phyloP scores from a whole-genome alignment of 2,113 vertebrate species.

The Equus przewalskii region DNA sequence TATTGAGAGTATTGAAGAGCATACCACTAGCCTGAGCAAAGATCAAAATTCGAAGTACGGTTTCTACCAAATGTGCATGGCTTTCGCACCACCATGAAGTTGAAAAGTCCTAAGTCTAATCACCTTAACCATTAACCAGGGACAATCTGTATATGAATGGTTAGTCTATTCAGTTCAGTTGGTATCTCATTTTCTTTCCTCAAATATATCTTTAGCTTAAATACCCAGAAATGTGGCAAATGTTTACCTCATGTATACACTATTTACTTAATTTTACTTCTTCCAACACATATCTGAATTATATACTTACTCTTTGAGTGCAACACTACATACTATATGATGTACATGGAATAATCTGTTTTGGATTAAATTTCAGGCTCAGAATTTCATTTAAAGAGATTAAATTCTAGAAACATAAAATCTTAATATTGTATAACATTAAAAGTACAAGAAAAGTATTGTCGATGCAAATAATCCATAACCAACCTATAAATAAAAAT shows the following conservation, averaged over 20 bases:
- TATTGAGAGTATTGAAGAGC: too few relatives aligned
- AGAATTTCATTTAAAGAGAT: conserved; percentile 6
- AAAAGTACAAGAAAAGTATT: neutral
- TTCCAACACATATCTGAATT: neutral
- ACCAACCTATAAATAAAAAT: too few relatives aligned
- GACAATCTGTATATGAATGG: neutral
- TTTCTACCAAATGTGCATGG: too few relatives aligned
- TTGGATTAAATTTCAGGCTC: neutral
- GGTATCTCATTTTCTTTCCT: neutral
- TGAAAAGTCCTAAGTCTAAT: too few relatives aligned
- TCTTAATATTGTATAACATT: neutral
- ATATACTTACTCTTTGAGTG: neutral
- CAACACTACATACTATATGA: neutral
- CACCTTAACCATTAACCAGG: too few relatives aligned
- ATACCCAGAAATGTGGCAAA: neutral
- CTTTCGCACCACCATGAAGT: too few relatives aligned
- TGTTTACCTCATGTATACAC: neutral
- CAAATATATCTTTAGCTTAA: neutral
- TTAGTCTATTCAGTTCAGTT: neutral
- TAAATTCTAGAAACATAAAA: neutral
- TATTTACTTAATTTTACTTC: neutral
- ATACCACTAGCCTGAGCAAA: too few relatives aligned
- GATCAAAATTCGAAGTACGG: too few relatives aligned
- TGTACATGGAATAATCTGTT: neutral
- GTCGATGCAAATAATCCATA: too few relatives aligned